Percentiles rank a stretch among this genome's conserved stretches.
phyloP scores from a whole-genome alignment of 2,888 invertebrate species.

The Icerya purchasi region DNA sequence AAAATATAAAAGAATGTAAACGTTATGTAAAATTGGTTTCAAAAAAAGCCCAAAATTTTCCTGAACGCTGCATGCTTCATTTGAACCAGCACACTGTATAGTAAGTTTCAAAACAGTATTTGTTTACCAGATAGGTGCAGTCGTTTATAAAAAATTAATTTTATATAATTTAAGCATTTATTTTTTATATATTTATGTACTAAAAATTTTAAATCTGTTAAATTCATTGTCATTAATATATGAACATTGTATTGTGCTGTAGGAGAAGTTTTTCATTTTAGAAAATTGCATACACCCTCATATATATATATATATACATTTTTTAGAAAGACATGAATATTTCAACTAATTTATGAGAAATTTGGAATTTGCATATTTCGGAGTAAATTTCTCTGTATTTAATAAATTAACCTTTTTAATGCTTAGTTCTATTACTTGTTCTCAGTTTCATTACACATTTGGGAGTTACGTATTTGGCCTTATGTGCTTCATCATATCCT shows the following conservation, averaged over 20 bases:
- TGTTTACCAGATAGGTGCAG: neutral
- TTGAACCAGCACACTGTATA: slow-evolving; percentile 24
- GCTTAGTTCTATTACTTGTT: no score
- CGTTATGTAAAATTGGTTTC: slow-evolving; percentile 23
- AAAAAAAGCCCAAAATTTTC: slow-evolving; percentile 22
- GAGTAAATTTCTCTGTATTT: neutral
- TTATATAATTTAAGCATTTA: slow-evolving; percentile 1
- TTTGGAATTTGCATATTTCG: neutral
- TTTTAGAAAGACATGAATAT: no score
- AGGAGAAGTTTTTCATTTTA: no score
- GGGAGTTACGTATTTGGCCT: slow-evolving; percentile 25
- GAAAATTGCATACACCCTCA: no score
- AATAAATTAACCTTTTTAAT: neutral
- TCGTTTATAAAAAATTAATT: no score
- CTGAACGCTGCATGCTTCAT: slow-evolving; percentile 25
- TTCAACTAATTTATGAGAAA: neutral
- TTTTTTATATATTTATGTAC: neutral
- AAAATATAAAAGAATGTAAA: slow-evolving; percentile 23
- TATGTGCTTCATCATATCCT: slow-evolving; percentile 26
- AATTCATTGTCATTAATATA: no score
- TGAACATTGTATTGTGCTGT: no score
- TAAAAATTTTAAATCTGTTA: no score
- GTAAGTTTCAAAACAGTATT: slow-evolving; percentile 21
- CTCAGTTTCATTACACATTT: slow-evolving; percentile 23
- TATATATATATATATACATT: no score